These are phyloP conservation scores for Thryonomys swinderianus DNA, from an alignment of 2,113 vertebrate species.

Conservation along the genomic window DNA sequence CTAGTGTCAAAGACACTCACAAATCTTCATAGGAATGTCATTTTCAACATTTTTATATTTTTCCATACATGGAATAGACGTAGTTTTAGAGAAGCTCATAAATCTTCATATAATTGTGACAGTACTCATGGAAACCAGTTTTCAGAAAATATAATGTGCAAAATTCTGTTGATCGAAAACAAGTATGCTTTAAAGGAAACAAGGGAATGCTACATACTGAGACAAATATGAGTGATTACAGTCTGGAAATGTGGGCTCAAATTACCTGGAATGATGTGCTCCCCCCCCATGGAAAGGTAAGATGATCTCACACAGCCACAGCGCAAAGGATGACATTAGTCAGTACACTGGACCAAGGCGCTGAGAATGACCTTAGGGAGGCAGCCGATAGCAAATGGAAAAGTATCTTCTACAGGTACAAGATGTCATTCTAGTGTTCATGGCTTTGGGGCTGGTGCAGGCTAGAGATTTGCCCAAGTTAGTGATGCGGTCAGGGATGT, in stretches of 20 bases:
- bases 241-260: neutral
- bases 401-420: neutral
- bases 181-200: neutral
- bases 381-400: neutral
- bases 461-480: neutral
- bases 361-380: neutral
- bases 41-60: conserved; percentile 37
- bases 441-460: neutral
- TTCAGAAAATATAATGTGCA: conserved; percentile 44
- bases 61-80: neutral
- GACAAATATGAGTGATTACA: neutral
- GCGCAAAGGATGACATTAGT: neutral
- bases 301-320: neutral
- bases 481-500: too few species aligned
- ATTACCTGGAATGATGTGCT: neutral
- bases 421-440: neutral
- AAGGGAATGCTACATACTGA: neutral
- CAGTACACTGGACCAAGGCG: neutral
- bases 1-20: conserved; percentile 9
- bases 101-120: conserved; percentile 2
- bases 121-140: neutral
- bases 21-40: conserved; percentile 26
- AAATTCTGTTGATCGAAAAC: neutral
- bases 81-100: conserved; percentile 39
- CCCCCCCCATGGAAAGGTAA: neutral